phyloP scores from a whole-genome alignment of 2,888 invertebrate species.

The Thelaira solivaga region DNA sequence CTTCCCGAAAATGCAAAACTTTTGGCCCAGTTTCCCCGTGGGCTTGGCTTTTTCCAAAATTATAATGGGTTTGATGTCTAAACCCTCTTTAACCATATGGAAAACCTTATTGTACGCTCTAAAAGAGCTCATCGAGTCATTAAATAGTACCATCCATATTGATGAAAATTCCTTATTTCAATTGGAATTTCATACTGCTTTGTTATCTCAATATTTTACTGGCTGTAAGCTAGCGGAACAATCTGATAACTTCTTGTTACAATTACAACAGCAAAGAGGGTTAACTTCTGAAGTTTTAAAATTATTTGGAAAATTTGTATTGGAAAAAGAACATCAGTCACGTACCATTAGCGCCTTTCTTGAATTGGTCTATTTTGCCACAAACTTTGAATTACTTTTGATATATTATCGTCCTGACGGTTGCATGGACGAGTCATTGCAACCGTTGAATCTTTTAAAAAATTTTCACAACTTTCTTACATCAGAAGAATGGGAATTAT shows the following conservation, averaged over 20 bases:
- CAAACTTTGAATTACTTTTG: slow-evolving; percentile 69
- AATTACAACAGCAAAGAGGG: slow-evolving; percentile 66
- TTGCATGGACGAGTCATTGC: slow-evolving; percentile 45
- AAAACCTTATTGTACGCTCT: slow-evolving; percentile 71
- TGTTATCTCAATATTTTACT: slow-evolving; percentile 72
- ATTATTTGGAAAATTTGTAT: slow-evolving; percentile 70
- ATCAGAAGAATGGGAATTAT: slow-evolving; percentile 72
- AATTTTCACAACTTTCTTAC: slow-evolving; percentile 69
- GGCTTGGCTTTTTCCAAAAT: slow-evolving; percentile 72
- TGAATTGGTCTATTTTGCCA: slow-evolving; percentile 70
- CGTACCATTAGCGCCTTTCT: slow-evolving; percentile 74
- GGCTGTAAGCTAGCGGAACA: slow-evolving; percentile 74
- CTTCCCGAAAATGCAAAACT: slow-evolving; percentile 66
- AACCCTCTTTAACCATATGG: slow-evolving; percentile 75
- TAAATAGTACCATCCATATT: not conserved
- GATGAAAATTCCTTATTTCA: slow-evolving; percentile 69
- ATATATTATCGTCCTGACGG: slow-evolving; percentile 73
- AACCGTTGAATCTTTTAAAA: slow-evolving; percentile 29
- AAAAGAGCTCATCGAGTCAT: slow-evolving; percentile 66
- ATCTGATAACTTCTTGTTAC: slow-evolving; percentile 68
- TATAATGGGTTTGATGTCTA: slow-evolving; percentile 71
- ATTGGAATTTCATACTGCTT: slow-evolving; percentile 71
- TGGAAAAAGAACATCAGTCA: slow-evolving; percentile 72
- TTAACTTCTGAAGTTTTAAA: slow-evolving; percentile 68
- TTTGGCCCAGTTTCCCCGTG: slow-evolving; percentile 71